phyloP scores from a whole-genome alignment of 2,888 invertebrate genomes.

The Syritta pipiens region DNA sequence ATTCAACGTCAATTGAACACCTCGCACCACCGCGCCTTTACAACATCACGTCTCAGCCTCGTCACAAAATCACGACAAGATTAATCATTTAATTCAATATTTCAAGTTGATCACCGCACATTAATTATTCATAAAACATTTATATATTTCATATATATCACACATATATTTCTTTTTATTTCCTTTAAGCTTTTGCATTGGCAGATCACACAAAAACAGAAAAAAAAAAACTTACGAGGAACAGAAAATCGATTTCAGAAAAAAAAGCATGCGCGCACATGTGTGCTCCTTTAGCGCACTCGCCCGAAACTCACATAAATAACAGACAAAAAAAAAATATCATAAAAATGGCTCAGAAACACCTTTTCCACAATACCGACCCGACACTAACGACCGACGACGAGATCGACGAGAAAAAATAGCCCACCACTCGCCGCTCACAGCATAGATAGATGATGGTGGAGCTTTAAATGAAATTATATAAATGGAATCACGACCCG shows the following conservation, averaged over 20 bases:
- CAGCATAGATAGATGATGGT: slow-evolving; percentile 55
- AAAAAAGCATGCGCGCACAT: slow-evolving; percentile 40
- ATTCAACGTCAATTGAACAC: slow-evolving; percentile 18
- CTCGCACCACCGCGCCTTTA: no score
- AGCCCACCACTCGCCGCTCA: slow-evolving; percentile 38
- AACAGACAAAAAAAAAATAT: slow-evolving; percentile 23
- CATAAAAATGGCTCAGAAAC: slow-evolving; percentile 50
- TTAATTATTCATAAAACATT: slow-evolving; percentile 27
- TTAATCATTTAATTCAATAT: slow-evolving; percentile 30
- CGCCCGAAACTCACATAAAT: slow-evolving; percentile 52
- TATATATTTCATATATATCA: slow-evolving; percentile 10
- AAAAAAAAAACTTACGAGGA: background rate
- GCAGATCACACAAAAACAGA: background rate
- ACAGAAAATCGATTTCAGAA: background rate
- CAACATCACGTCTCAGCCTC: slow-evolving; percentile 34
- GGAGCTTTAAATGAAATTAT: slow-evolving; percentile 59
- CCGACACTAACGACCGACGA: slow-evolving; percentile 48
- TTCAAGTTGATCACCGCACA: slow-evolving; percentile 16
- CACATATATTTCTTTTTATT: slow-evolving; percentile 9
- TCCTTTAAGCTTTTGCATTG: background rate
- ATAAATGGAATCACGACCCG: slow-evolving; percentile 62
- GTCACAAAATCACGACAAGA: slow-evolving; percentile 25
- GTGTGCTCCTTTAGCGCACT: slow-evolving; percentile 47
- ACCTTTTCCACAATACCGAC: slow-evolving; percentile 46
- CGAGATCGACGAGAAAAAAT: slow-evolving; percentile 37